Evolutionary conservation across 2,888 invertebrate species (phyloP).

Genomic region (Acronicta psi): DNA sequence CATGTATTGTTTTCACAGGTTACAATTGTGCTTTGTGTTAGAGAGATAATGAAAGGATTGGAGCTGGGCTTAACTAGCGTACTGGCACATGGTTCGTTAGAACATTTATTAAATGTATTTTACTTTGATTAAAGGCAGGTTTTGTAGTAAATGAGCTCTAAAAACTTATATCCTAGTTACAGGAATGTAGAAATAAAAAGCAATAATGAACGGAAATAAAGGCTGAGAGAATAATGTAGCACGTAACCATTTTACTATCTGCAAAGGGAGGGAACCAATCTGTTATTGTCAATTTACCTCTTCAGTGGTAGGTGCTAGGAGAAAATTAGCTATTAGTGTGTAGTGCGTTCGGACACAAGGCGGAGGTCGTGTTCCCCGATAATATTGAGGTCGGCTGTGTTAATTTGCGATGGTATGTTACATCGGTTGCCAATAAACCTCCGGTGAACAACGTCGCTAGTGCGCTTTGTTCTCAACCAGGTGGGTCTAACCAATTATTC

Average conservation of each 20-base stretch:
- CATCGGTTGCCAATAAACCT: slow-evolving; percentile 74
- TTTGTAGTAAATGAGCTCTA: slow-evolving; percentile 1
- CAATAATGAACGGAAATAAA: slow-evolving; percentile 49
- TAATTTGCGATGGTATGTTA: slow-evolving; percentile 77
- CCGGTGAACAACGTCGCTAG: slow-evolving; percentile 70
- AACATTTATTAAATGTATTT: slow-evolving; percentile 5
- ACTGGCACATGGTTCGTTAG: not conserved
- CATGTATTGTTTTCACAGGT: slow-evolving; percentile 55
- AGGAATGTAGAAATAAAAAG: slow-evolving; percentile 14
- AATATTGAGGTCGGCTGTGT: slow-evolving; percentile 73
- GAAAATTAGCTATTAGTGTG: slow-evolving; percentile 76
- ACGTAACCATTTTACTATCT: slow-evolving; percentile 26
- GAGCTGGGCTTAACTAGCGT: not conserved
- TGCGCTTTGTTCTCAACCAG: slow-evolving; percentile 73
- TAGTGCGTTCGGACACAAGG: slow-evolving; percentile 61
- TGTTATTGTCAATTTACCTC: slow-evolving; percentile 76
- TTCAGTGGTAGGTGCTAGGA: slow-evolving; percentile 68
- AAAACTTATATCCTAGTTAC: slow-evolving; percentile 1
- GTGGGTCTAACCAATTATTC: slow-evolving; percentile 75
- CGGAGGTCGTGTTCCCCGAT: slow-evolving; percentile 66
- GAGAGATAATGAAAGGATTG: slow-evolving; percentile 55
- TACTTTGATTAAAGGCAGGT: slow-evolving; percentile 1
- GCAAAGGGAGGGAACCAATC: slow-evolving; percentile 68
- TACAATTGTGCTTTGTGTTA: slow-evolving; percentile 56
- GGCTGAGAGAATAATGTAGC: slow-evolving; percentile 12